Base-by-base conservation (phyloP, 1,140 invertebrate genomes). In the Chrysopa pallens region DNA sequence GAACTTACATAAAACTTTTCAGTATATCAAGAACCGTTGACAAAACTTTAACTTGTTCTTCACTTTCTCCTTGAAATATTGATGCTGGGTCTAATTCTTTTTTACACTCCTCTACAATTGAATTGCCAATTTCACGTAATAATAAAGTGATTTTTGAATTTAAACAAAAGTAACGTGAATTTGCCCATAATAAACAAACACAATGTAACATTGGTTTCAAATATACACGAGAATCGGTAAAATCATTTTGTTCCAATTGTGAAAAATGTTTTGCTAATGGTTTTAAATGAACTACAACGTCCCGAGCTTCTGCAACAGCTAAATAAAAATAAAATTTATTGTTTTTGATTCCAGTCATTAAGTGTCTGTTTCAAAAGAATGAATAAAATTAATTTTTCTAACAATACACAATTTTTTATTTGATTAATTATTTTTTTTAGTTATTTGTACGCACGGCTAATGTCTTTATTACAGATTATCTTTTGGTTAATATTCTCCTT, bases 111-210 rank as follows among this genome's bases (percentile, higher is more conserved):
- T 72, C 63, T 36, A 90, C 84, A 1, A 88, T 56, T 48, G 86
- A 58, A 63, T 90, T 90, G 38, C 75, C 76, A 38, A 88, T 70
- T 61, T 84, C 73, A 55, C 75, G 73, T 4, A 89, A 58, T 1
- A 90, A 60, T 4, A 76, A 71, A 11, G 81, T 73, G 51, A 86
- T 74, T 46, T 75, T 69, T 13, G 76, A 76, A 5, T 80, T 75
- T 3, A 72, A 77, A 51, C 81, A 79, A 59, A 84, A 92, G 56
- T 88, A 83, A 48, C 76, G 72, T 0, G 84, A 91, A 53, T 83
- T 75, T 1, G 77, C 73, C 88, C 88, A 93, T 8, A 87, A 64
- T 5, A 90, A 60, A 41, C 84, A 84, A 6, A 91, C 69, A 27
- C 63, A 66, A 50, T 90, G 62, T 29, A 74, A 60, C 53, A 87